Conservation (phyloP, 1,140 invertebrate species). For the Carposina sasakii region DNA sequence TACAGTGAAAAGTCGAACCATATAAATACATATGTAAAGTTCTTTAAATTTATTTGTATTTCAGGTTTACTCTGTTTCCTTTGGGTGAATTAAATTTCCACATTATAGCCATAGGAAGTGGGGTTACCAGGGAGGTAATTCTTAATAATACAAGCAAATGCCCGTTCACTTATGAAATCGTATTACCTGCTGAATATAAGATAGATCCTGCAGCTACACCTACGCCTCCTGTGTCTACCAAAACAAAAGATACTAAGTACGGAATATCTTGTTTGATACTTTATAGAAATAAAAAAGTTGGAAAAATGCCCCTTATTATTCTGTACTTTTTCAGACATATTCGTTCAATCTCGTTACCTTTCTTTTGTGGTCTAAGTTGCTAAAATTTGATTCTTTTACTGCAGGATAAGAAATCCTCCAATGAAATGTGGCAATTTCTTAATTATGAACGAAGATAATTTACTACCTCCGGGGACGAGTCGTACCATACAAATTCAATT, state of each 20-base stretch:
- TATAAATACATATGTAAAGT: background rate
- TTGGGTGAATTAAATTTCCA: constrained; percentile 62
- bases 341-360: too few relatives aligned
- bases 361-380: too few relatives aligned
- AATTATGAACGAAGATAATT: constrained; percentile 57
- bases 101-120: constrained; percentile 54
- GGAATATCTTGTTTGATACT: too few relatives aligned
- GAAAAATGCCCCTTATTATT: too few relatives aligned
- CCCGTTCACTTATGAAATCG: constrained; percentile 56
- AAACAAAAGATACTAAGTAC: constrained; percentile 58
- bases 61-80: constrained; percentile 59
- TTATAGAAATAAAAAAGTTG: too few relatives aligned
- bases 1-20: too few relatives aligned
- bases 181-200: constrained; percentile 44
- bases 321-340: too few relatives aligned
- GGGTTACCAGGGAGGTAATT: constrained; percentile 52
- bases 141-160: constrained; percentile 65
- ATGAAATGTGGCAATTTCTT: constrained; percentile 60
- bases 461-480: constrained; percentile 53
- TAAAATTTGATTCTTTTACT: too few relatives aligned
- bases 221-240: too few relatives aligned
- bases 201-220: constrained; percentile 22
- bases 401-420: constrained; percentile 54
- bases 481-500: constrained; percentile 57
- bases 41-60: constrained; percentile 15